Conservation (phyloP, 1,140 invertebrate species). For the Halictus rubicundus region DNA sequence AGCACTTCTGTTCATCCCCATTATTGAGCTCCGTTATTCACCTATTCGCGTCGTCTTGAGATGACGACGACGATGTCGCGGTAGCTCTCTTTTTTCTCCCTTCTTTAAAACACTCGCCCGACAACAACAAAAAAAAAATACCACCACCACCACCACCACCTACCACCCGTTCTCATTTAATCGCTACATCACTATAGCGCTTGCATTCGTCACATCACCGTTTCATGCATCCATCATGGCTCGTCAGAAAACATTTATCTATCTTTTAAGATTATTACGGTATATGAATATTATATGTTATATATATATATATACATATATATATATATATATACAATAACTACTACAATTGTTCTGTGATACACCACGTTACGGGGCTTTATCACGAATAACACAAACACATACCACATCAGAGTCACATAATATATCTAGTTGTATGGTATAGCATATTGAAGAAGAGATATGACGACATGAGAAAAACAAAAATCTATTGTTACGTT, state of each 20-base stretch:
- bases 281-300: conserved; percentile 76
- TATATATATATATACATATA: conserved; percentile 5
- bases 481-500: conserved; percentile 55
- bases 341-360: conserved; percentile 81
- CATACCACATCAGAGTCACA: conserved; percentile 67
- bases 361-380: conserved; percentile 81
- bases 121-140: too few relatives aligned
- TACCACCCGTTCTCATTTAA: conserved; percentile 69
- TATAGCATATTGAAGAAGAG: conserved; percentile 56
- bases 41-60: conserved; percentile 48
- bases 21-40: conserved; percentile 68
- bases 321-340: conserved; percentile 56
- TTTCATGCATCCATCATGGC: conserved; percentile 77
- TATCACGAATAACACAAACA: conserved; percentile 75
- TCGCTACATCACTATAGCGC: conserved; percentile 76
- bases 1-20: conserved; percentile 67
- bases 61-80: conserved; percentile 37
- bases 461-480: conserved; percentile 48
- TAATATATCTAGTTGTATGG: conserved; percentile 69
- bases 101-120: conserved; percentile 54
- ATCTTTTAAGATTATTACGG: conserved; percentile 76
- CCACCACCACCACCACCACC: conserved; percentile 49
- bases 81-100: conserved; percentile 56
- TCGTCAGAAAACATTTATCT: conserved; percentile 74
- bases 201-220: conserved; percentile 73